Conservation (phyloP, 2,797 vertebrate species). For the Microhierax caerulescens region DNA sequence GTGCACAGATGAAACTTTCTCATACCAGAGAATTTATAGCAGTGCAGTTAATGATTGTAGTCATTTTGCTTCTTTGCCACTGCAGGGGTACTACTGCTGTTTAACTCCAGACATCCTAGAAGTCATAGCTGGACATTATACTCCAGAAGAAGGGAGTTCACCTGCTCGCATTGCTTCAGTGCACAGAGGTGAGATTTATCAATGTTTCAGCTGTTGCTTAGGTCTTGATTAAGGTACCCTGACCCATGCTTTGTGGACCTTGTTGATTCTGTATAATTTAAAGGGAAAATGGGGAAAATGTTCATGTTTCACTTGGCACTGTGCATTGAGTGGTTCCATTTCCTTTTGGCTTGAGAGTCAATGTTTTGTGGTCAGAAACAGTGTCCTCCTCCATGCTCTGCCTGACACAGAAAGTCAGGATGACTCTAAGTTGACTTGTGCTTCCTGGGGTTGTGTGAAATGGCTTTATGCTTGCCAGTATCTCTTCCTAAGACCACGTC, state of each 20-base stretch:
- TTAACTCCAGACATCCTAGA: neutral
- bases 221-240: neutral
- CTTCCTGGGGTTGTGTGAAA: neutral
- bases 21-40: neutral
- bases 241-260: neutral
- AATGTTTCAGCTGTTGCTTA: neutral
- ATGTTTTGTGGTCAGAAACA: neutral
- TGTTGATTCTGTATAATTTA: neutral
- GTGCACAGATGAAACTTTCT: neutral
- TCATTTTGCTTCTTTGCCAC: neutral
- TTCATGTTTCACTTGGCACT: neutral
- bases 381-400: neutral
- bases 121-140: neutral
- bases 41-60: neutral
- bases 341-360: neutral
- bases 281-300: neutral
- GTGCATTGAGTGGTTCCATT: neutral
- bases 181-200: neutral
- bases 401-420: neutral
- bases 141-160: neutral
- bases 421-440: neutral
- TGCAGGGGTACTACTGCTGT: neutral
- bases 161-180: accelerated
- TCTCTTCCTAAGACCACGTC: conserved; percentile 5
- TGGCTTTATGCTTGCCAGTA: neutral